These are phyloP conservation scores for Pterostichus madidus DNA, from an alignment of 2,888 invertebrate species.

Conservation along the genomic window DNA sequence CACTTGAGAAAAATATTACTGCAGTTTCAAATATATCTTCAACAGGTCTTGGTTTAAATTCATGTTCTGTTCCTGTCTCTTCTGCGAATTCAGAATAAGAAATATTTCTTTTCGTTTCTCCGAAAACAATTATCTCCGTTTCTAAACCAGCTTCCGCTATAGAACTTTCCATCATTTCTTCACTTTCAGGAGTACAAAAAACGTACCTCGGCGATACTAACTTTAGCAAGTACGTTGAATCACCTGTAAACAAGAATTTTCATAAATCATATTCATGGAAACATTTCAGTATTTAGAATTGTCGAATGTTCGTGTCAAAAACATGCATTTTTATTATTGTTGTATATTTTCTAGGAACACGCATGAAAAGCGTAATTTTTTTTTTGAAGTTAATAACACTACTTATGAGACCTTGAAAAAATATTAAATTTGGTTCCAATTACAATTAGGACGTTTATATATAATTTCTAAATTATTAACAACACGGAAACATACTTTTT, in stretches of 20 bases:
- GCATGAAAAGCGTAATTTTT: neutral
- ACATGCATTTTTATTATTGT: neutral
- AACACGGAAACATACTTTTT: neutral
- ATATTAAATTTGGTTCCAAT: neutral
- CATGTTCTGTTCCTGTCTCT: conserved; percentile 68
- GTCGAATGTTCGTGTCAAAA: no score
- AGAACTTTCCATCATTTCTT: conserved; percentile 68
- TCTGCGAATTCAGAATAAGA: conserved; percentile 68
- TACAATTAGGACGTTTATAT: neutral
- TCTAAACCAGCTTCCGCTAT: conserved; percentile 63
- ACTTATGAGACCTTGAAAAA: conserved; percentile 9
- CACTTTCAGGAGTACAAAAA: conserved; percentile 69
- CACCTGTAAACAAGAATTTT: conserved; percentile 67
- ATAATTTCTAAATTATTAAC: conserved; percentile 2
- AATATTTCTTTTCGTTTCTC: conserved; percentile 58
- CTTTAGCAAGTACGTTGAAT: conserved; percentile 68
- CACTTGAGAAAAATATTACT: conserved; percentile 73
- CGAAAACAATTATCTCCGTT: conserved; percentile 69
- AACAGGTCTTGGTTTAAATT: conserved; percentile 69
- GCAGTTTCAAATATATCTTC: conserved; percentile 70
- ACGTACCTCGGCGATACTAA: conserved; percentile 69
- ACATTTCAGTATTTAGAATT: no score
- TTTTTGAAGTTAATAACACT: neutral
- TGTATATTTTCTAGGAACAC: neutral
- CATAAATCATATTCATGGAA: neutral